Conservation (phyloP, 2,888 invertebrate genomes). For the Dendrolimus houi region DNA sequence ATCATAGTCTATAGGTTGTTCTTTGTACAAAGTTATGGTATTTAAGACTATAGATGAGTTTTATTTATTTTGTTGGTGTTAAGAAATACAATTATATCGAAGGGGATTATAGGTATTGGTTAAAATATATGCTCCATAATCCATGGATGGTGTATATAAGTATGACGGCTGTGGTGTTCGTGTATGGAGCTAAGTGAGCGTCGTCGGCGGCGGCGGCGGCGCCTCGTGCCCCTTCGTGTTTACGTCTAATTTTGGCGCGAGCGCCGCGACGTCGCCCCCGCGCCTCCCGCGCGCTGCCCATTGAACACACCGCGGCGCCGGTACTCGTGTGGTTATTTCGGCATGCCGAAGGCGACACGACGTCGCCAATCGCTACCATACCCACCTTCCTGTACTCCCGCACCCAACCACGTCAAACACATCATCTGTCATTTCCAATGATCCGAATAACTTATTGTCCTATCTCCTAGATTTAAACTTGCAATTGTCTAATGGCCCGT, state of each 20-base stretch:
- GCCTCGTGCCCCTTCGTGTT: slow-evolving; percentile 67
- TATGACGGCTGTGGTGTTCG: slow-evolving; percentile 9
- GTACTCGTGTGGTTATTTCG: slow-evolving; percentile 67
- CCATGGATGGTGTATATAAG: slow-evolving; percentile 2
- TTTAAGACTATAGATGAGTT: no score
- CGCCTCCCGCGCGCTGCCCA: slow-evolving; percentile 51
- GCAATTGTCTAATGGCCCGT: no score
- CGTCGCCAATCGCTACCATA: slow-evolving; percentile 29
- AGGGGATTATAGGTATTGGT: no score
- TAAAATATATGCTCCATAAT: no score
- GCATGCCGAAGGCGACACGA: slow-evolving; percentile 48
- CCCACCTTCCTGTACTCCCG: background rate
- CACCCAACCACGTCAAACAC: background rate
- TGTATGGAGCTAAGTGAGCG: slow-evolving; percentile 24
- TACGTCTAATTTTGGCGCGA: slow-evolving; percentile 75
- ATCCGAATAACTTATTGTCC: no score
- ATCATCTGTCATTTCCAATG: no score
- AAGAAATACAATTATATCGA: no score
- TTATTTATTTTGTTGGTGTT: no score
- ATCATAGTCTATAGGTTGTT: no score
- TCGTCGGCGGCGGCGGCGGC: slow-evolving; percentile 37
- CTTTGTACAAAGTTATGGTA: no score
- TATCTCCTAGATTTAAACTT: no score
- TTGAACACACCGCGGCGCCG: slow-evolving; percentile 58
- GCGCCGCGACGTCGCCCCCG: slow-evolving; percentile 64